Conservation (phyloP, 53 echinoderm and acorn worm genomes). For the Astropecten irregularis region DNA sequence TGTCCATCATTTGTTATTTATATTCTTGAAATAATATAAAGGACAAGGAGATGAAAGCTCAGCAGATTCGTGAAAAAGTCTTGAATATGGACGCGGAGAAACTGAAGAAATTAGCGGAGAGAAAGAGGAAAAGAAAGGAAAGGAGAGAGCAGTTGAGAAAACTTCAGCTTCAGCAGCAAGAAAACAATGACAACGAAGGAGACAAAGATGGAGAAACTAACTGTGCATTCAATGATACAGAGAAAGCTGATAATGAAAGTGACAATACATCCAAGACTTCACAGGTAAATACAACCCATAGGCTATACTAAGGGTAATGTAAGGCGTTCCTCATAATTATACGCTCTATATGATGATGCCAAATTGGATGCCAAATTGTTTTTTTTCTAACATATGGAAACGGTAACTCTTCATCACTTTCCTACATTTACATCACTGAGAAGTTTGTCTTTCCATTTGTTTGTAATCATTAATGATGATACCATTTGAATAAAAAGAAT, state of each 20-base stretch:
- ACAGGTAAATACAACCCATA: constrained; percentile 59
- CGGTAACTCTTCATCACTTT: too few species aligned
- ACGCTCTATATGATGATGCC: too few species aligned
- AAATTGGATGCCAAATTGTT: too few species aligned
- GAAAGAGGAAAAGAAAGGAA: constrained; percentile 64
- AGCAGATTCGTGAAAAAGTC: constrained; percentile 63
- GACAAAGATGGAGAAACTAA: not conserved
- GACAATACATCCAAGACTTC: constrained; percentile 55
- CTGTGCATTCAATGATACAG: not conserved
- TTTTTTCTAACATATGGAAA: too few species aligned
- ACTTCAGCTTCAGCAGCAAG: constrained; percentile 5
- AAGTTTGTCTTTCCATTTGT: too few species aligned
- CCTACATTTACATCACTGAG: too few species aligned
- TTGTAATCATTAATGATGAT: too few species aligned
- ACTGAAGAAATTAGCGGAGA: constrained; percentile 75
- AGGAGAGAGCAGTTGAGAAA: constrained; percentile 14
- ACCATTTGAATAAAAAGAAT: too few species aligned
- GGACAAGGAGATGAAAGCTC: constrained; percentile 72
- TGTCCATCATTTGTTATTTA: too few species aligned
- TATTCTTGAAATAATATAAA: too few species aligned
- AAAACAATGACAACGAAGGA: not conserved
- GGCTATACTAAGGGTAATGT: not conserved
- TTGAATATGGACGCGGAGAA: constrained; percentile 73
- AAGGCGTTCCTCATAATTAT: too few species aligned
- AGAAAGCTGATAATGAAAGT: constrained; percentile 32